Evolutionary conservation across 2,888 invertebrate genomes (phyloP).

Genomic region (Apoda limacodes): DNA sequence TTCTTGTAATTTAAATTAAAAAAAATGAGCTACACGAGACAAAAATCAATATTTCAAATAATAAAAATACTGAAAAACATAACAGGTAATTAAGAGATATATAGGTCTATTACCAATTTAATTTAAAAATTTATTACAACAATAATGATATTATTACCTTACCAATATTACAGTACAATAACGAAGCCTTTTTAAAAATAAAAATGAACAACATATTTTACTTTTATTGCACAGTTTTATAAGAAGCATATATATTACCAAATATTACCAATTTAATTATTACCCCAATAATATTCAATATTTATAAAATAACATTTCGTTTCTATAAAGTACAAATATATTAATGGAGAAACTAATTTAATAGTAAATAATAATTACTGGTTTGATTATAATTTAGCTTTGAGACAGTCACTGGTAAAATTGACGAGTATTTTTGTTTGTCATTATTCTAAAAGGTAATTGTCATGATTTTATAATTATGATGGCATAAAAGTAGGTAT

Average conservation of each 20-base stretch:
- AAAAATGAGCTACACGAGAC: slow-evolving; percentile 35
- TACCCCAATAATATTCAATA: slow-evolving; percentile 37
- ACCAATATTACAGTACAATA: slow-evolving; percentile 43
- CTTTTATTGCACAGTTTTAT: slow-evolving; percentile 64
- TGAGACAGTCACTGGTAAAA: no score
- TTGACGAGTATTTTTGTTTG: no score
- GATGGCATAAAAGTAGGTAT: no score
- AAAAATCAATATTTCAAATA: slow-evolving; percentile 32
- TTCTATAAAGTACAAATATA: slow-evolving; percentile 17
- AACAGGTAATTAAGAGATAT: slow-evolving; percentile 54
- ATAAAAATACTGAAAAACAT: slow-evolving; percentile 46
- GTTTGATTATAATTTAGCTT: no score
- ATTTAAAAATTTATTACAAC: slow-evolving; percentile 59
- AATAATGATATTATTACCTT: slow-evolving; percentile 46
- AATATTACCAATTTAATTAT: no score
- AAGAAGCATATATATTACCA: slow-evolving; percentile 53
- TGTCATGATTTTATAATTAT: no score
- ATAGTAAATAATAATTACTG: no score
- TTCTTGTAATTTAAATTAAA: slow-evolving; percentile 37
- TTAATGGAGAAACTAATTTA: no score
- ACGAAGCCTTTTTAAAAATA: slow-evolving; percentile 44
- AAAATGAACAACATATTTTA: slow-evolving; percentile 48
- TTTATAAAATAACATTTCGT: slow-evolving; percentile 36
- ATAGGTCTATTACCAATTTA: slow-evolving; percentile 52
- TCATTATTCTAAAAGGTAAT: no score